phyloP scores from a whole-genome alignment of 2,113 vertebrate species.

The Numenius arquata region DNA sequence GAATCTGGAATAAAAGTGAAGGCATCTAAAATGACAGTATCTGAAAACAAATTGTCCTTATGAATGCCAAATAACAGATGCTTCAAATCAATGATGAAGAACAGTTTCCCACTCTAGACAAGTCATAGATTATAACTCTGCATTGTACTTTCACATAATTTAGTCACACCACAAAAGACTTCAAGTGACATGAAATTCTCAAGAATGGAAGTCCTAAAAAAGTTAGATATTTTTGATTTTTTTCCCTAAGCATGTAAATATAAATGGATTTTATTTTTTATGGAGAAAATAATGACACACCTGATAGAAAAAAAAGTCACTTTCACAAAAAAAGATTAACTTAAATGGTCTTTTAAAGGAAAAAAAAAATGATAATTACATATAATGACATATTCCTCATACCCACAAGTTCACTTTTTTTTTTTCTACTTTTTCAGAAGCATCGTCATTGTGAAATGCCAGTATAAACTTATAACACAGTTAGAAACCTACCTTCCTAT shows the following conservation, averaged over 20 bases:
- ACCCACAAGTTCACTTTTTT: neutral
- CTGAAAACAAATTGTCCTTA: neutral
- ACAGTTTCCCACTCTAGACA: neutral
- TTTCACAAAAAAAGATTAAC: neutral
- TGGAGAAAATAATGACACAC: neutral
- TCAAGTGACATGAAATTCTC: neutral
- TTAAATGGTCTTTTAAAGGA: neutral
- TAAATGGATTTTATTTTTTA: neutral
- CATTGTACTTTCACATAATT: neutral
- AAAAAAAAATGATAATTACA: neutral
- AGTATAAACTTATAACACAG: neutral
- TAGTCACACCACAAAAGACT: neutral
- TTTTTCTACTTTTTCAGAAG: neutral
- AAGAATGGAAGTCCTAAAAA: neutral
- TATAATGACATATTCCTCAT: neutral
- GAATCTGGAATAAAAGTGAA: neutral
- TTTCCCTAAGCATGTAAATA: neutral
- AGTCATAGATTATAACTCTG: neutral
- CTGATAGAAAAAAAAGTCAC: neutral
- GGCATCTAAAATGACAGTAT: neutral
- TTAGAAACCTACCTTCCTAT: constrained; percentile 74
- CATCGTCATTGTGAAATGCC: neutral
- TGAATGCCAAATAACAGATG: neutral
- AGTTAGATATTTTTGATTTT: no score
- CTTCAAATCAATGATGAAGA: neutral